Conservation (phyloP, 1,140 invertebrate species). For the Portunus trituberculatus region DNA sequence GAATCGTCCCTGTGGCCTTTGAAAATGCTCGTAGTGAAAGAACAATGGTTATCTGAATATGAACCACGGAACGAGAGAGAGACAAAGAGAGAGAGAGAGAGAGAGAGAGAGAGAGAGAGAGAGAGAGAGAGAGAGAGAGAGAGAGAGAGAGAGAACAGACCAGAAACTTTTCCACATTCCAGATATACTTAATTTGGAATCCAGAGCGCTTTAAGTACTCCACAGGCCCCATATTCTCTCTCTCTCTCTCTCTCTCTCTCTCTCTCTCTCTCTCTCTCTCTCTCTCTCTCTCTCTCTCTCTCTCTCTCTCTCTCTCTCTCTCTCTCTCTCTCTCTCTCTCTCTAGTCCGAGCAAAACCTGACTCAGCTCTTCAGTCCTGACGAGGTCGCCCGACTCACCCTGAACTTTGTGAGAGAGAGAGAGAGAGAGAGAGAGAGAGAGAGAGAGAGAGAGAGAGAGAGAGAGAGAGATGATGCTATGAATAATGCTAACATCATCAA, state of each 20-base stretch:
- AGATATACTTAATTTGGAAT: neutral
- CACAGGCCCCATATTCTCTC: no score
- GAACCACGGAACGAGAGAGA: neutral
- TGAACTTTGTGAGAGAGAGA: slow-evolving; percentile 1
- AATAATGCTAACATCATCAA: no score
- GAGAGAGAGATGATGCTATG: neutral
- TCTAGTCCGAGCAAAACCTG: neutral
- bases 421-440: slow-evolving; percentile 5
- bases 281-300: neutral
- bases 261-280: no score
- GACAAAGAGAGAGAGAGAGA: neutral
- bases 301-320: neutral
- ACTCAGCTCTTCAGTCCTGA: neutral
- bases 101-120: neutral
- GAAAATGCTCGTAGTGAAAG: no score
- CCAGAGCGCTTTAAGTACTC: neutral
- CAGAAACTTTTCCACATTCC: neutral
- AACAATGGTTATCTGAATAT: no score
- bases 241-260: no score
- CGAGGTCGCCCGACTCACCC: neutral
- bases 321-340: no score
- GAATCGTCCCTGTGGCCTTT: no score
- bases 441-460: slow-evolving; percentile 18
- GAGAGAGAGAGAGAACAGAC: neutral
- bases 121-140: neutral